Base-by-base conservation (phyloP, 2,113 vertebrate genomes). In the Pseudopodoces humilis region DNA sequence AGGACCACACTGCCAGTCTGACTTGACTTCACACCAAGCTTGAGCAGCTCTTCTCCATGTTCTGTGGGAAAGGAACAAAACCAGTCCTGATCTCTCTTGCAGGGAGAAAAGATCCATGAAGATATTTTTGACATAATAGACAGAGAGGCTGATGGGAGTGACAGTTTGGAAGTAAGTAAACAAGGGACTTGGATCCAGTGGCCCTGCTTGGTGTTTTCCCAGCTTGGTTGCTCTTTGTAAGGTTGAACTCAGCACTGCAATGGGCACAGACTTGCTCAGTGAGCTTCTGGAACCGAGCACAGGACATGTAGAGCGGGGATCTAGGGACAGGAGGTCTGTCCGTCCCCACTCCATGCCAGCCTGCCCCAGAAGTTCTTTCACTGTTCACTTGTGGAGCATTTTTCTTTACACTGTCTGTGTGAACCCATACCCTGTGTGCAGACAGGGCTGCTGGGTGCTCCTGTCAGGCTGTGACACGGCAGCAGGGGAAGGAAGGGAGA, bases 101-200 rank as follows among this genome's bases (percentile, higher is more conserved):
- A 99, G 99, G 99, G 99, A 46, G 99, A 99, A 95, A 99, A 99
- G 97, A 99, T 99, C 95, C 99, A 99, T 0, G 99, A 99, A 87
- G 99, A 99, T 94, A 99, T 99, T 94, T 99, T 99, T 97, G 99
- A 99, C 96, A 99, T 99, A 93, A 99, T 99, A 83, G 99, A 99
- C 97, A 98, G 99, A 92, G 99, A 99, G 83, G 99, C 99, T 82
- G 99, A 99, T 90, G 99, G 99, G 49, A 99, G 99, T 22, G 99
- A 99, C 98, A 99, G 99, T 88, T 97, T 99, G 94, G 99, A 99
- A 98, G 99, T 98, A 97, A 98, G 98, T 95, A 50, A 74, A 63
- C 7, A 5, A 17, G 21, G 50, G 24, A 17, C 46, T 82, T 70
- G 65, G 49, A 30, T 25, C 25, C 0, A 0, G 9, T 43, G 39